Evolutionary conservation across 1,140 invertebrate species (phyloP), one percentile per base, ranked within the genome.

Genomic region (Brachionus manjavacas): DNA sequence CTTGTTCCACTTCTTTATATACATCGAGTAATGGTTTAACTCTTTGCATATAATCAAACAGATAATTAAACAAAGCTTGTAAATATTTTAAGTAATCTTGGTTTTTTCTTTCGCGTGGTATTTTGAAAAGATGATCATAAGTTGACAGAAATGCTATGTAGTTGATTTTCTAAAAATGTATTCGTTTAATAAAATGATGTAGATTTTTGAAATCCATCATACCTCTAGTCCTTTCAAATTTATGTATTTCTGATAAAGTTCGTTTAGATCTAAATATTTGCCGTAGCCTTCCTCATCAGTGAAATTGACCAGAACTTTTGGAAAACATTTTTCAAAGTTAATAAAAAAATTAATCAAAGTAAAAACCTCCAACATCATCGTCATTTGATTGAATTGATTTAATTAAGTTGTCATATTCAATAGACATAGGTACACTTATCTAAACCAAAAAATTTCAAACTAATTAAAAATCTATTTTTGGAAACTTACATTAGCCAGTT

Each of bases 281-380:
- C 98, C 98, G 91, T 98, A 99, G 12, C 97, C 97, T 91, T 99
- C 98, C 90, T 99, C 98, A 90, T 99, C 98, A n/a, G 95, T 96
- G 88, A 99, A 99, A 35, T 43, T 81, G 12, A 81, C 79, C 3
- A 81, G 41, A 20, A 35, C 79, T 81, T 76, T 20, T 43, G 23
- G 31, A 39, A 3, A 41, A 41, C n/a, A 9, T 28, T 20, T 46
- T 14, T 52, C 87, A n/a, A 81, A 23, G 2, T n/a, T 60, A 84
- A 74, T 28, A 80, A 28, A 60, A 35, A 89, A 89, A 92, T n/a
- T n/a, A n/a, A 92, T 89, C 86, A 89, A 88, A 86, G 46, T 28
- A 46, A 49, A 55, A 16, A 81, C 79, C 79, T 81, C 79, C 79
- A 8, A 90, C 91, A 89, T 95, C 94, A 88, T 96, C 95, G 4